phyloP scores from a whole-genome alignment of 1,140 invertebrate genomes.

The Sarcophaga bullata region DNA sequence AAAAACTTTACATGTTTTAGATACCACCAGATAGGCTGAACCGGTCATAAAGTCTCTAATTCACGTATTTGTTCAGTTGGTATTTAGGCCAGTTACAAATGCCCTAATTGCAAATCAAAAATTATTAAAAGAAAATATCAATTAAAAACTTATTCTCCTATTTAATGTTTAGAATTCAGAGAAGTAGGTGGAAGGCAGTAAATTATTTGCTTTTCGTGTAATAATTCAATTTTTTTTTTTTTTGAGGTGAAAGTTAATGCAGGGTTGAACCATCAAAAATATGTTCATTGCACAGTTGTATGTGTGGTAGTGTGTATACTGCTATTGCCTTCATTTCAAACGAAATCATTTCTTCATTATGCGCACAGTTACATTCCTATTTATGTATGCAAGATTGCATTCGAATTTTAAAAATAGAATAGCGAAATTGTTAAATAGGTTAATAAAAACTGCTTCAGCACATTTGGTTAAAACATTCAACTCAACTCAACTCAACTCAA shows the following conservation, averaged over 20 bases:
- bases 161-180: not conserved
- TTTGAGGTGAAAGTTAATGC: not conserved
- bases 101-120: too few species aligned
- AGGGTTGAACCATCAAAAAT: not conserved
- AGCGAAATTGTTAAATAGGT: conserved; percentile 1
- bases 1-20: too few species aligned
- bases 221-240: not conserved
- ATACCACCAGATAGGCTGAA: too few species aligned
- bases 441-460: conserved; percentile 20
- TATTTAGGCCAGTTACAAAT: too few species aligned
- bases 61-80: too few species aligned
- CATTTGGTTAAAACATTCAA: not conserved
- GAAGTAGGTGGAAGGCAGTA: not conserved
- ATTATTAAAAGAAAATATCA: too few species aligned
- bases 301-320: too few species aligned
- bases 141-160: not conserved
- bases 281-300: not conserved
- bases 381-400: not conserved
- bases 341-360: too few species aligned
- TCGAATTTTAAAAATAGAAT: not conserved
- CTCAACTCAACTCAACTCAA: not conserved
- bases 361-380: not conserved
- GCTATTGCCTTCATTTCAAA: too few species aligned
- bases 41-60: too few species aligned
- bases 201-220: not conserved